Percentiles rank a stretch among this genome's conserved stretches.
These are phyloP conservation scores for Phylloscopus collybita DNA, from an alignment of 2,797 vertebrate genomes.

Conservation along the genomic window DNA sequence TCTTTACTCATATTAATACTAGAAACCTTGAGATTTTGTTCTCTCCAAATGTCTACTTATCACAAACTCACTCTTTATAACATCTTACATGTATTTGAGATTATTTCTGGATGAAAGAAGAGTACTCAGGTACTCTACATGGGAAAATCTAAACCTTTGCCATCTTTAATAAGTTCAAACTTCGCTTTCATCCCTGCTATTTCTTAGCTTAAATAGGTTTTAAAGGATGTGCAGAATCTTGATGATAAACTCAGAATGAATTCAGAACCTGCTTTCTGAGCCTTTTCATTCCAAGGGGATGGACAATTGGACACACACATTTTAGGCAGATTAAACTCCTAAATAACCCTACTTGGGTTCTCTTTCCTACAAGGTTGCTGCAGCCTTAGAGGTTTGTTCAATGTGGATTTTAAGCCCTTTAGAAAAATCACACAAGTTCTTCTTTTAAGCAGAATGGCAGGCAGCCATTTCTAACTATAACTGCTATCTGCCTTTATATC, in stretches of 20 bases:
- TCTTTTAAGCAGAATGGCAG: constrained; percentile 80
- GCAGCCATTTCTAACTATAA: constrained; percentile 68
- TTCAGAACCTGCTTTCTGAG: constrained; percentile 38
- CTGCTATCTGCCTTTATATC: constrained; percentile 35
- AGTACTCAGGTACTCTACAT: constrained; percentile 57
- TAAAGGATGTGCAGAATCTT: constrained; percentile 77
- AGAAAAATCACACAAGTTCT: constrained; percentile 78
- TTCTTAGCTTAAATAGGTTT: constrained; percentile 77
- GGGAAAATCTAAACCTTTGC: constrained; percentile 86
- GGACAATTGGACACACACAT: constrained; percentile 31
- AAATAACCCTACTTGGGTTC: constrained; percentile 71
- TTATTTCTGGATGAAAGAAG: not conserved
- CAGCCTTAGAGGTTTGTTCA: constrained; percentile 78
- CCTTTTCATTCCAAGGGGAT: not conserved
- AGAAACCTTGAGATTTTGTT: not conserved
- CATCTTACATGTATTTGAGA: not conserved
- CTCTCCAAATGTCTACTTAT: not conserved
- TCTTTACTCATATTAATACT: constrained; percentile 4
- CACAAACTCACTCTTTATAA: not conserved
- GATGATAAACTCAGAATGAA: constrained; percentile 60
- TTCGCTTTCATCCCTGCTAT: constrained; percentile 68
- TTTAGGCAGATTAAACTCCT: constrained; percentile 60
- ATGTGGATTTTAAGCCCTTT: constrained; percentile 76
- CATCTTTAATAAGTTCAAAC: constrained; percentile 73
- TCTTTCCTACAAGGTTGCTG: constrained; percentile 63